Base-by-base conservation (phyloP, 2,888 invertebrate species). In the Ashinkailepas kermadecensis region DNA sequence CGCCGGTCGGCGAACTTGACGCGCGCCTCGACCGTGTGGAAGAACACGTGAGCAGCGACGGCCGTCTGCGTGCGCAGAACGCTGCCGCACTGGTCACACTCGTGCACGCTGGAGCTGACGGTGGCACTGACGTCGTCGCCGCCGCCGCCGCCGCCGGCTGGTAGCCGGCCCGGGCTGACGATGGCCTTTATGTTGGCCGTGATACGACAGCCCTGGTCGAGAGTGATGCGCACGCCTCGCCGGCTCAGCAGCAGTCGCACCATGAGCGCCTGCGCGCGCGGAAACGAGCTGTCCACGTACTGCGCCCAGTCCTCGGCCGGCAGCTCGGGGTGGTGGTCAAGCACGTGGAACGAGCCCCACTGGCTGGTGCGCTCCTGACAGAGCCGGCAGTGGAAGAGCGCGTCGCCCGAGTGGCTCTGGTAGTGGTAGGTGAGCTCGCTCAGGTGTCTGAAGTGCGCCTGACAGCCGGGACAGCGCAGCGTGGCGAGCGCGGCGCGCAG, bases 401-500 rank as follows among this genome's bases (percentile, higher is more conserved):
- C 9, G 7, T 74, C 56, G 56, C 74, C 74, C 74, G 74, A 56
- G 56, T 74, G 74, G 21, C 74, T 74, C 56, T 74, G 74, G 21
- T 74, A 74, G 54, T 74, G 74, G 74, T 74, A 74, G 54, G 74
- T 74, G 74, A 74, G 74, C 74, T 74, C 74, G 21, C 74, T 56
- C 21, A 74, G 74, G 21, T 21, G 74, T 6, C 21, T 12, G 74
- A 56, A 74, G 56, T 74, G 23, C 23, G 54, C 54, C 9, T 18
- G 74, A 11, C 74, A 74, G 74, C 74, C 56, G 74, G 74, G 74
- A 74, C 74, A 74, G 21, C 56, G 74, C 54, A 74, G 74, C 8
- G 39, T 54, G 54, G 74, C 23, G 1, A 74, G 74, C 56, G 74
- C 74, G 18, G 74, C 56, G 54, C 54, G 74, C 74, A 74, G 74